A percentile compares a stretch with the other conserved stretches of the same genome.
These are phyloP conservation scores for Sesamia inferens DNA, from an alignment of 2,888 invertebrate species.

Conservation along the genomic window DNA sequence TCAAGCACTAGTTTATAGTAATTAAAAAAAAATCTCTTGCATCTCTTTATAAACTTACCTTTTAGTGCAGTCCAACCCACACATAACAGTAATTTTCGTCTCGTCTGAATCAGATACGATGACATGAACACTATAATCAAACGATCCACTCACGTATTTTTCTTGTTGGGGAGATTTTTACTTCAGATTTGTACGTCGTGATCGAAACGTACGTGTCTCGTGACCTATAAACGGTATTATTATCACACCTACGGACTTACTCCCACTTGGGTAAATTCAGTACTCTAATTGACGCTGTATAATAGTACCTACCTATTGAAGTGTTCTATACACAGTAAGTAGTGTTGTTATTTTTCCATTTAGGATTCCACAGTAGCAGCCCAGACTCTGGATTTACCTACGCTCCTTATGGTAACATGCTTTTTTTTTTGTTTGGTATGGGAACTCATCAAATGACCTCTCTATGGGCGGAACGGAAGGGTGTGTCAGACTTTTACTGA, in stretches of 20 bases:
- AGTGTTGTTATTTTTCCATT: too few species aligned
- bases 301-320: neutral
- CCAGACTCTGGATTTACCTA: too few species aligned
- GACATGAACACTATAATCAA: constrained; percentile 26
- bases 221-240: constrained; percentile 60
- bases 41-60: neutral
- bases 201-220: constrained; percentile 63
- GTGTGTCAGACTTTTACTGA: too few species aligned
- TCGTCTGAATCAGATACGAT: constrained; percentile 51
- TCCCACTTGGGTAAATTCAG: constrained; percentile 19
- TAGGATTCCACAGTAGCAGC: too few species aligned
- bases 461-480: too few species aligned
- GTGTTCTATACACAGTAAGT: neutral
- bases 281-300: constrained; percentile 5
- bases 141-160: constrained; percentile 49
- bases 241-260: constrained; percentile 59
- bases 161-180: constrained; percentile 40
- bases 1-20: too few species aligned
- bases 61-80: constrained; percentile 26
- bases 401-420: too few species aligned
- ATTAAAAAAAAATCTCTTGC: neutral
- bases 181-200: constrained; percentile 54
- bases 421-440: too few species aligned
- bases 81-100: constrained; percentile 34
- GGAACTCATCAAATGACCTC: too few species aligned